Conservation (phyloP, 1,140 invertebrate genomes). For the Cardiocondyla obscurior region DNA sequence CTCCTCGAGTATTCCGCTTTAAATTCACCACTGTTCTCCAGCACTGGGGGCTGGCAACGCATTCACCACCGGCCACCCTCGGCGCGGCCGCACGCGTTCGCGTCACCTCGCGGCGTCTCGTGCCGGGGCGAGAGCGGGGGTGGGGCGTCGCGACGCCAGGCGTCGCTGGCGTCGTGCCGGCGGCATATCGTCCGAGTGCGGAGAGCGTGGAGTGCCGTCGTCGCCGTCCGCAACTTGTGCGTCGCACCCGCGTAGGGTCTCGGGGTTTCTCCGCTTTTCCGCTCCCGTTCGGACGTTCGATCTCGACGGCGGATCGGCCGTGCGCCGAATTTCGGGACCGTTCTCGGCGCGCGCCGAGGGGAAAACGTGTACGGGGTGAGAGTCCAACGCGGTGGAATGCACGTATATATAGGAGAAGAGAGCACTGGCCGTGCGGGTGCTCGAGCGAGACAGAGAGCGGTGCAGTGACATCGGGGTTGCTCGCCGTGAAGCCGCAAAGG, state of each 20-base stretch:
- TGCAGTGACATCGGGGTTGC: conserved; percentile 54
- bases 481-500: conserved; percentile 28
- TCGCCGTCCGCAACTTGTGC: conserved; percentile 35
- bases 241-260: not conserved
- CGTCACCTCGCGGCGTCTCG: conserved; percentile 24
- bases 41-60: not conserved
- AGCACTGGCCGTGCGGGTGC: conserved; percentile 47
- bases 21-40: conserved; percentile 3
- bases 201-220: conserved; percentile 60
- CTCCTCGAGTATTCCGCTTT: not conserved
- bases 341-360: not conserved
- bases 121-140: conserved; percentile 9
- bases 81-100: not conserved
- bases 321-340: not conserved
- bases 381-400: conserved; percentile 46
- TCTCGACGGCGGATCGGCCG: not conserved
- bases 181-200: conserved; percentile 65
- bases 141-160: conserved; percentile 72
- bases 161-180: conserved; percentile 73
- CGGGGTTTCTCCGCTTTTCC: not conserved
- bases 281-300: not conserved
- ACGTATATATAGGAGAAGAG: conserved; percentile 50
- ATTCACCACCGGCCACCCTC: conserved; percentile 4
- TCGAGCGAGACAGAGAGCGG: conserved; percentile 52
- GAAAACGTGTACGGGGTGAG: conserved; percentile 39